Base-by-base conservation (phyloP, 2,113 vertebrate genomes). In the Ariopsis seemanni region DNA sequence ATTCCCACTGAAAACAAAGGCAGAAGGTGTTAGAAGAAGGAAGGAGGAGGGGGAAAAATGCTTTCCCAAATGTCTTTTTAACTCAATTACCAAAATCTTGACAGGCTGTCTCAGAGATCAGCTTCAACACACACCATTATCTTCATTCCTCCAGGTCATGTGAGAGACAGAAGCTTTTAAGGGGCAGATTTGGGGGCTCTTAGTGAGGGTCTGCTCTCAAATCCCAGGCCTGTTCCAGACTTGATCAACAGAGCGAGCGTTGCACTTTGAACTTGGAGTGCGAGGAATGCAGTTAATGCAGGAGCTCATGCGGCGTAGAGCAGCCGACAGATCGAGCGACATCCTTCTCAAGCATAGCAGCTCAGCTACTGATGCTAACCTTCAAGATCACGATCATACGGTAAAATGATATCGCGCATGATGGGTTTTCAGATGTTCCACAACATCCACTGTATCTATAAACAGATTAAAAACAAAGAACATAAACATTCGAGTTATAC, bases 181-280 rank as follows among this genome's bases (percentile, higher is more conserved):
- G 30, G 15, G 78, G 55, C 81, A 55, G 75, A 74, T 80, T 82
- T 67, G 42, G 88, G 50, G 58, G 57, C 65, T 5, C 15, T 67
- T 27, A n/a, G 42, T 4, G 42, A 69, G 42, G 50, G n/a, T 34
- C 78, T 63, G 55, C 34, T 48, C 74, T 78, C 55, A 27, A 89
- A 90, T 87, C 84, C 84, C 85, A 15, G 80, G 79, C 83, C 62
- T 34, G 62, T 48, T 72, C 71, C 34, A 57, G 84, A 85, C 74
- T 83, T 84, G 84, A 84, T 88, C 86, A 86, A 78, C 57, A 74
- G 86, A 88, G 74, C 84, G 72, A 88, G 80, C n/a, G 25, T 42
- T 89, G 90, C 84, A 88, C 90, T 90, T 89, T 90, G 90, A 89
- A 90, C 90, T 88, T 69, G 86, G 81, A 86, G 88, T 89, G 90